Evolutionary conservation across 2,888 invertebrate genomes (phyloP), one percentile per base, ranked within the genome.

Genomic region (Busseola fusca): DNA sequence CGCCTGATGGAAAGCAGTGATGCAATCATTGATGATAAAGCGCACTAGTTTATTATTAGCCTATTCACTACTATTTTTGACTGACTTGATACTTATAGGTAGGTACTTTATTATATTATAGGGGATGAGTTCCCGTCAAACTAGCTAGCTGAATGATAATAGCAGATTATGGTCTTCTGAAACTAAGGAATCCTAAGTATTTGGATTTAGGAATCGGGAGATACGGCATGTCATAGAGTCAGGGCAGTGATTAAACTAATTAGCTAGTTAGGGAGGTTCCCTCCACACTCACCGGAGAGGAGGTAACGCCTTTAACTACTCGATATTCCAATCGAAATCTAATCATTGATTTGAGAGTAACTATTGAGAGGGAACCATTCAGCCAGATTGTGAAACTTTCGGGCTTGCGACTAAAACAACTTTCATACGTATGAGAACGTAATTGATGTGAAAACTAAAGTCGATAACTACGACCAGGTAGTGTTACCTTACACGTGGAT

Each of bases 361-460:
- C n/a, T 37, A 30, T 66, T 52, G 27, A 37, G 27, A 60, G 16
- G 9, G 10, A 40, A 10, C 34, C 42, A 73, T 57, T 57, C 56
- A 48, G 18, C n/a, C 69, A 42, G 68, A 68, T 69, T 68, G 48
- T 18, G n/a, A 34, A 72, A 72, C 40, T 72, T 69, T 76, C 30
- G 14, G 34, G 69, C 4, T 74, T 16, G 16, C 21, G 21, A 52
- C 5, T n/a, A 16, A 16, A 40, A 25, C 16, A 56, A 57, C 30
- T 76, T 72, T 69, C 40, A 25, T 54, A 42, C n/a, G 2, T 69
- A 21, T 25, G 70, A 42, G 27, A 76, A 48, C 56, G 40, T 69
- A 57, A 72, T 68, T 40, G 4, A 76, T 76, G 40, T 48, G 69
- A 34, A 65, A 40, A 76, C 69, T 68, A 72, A 75, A 48, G 10